A percentile compares a stretch with the other conserved stretches of the same genome.
Evolutionary conservation across 2,797 vertebrate species (phyloP).

Genomic region (Onychomys torridus): DNA sequence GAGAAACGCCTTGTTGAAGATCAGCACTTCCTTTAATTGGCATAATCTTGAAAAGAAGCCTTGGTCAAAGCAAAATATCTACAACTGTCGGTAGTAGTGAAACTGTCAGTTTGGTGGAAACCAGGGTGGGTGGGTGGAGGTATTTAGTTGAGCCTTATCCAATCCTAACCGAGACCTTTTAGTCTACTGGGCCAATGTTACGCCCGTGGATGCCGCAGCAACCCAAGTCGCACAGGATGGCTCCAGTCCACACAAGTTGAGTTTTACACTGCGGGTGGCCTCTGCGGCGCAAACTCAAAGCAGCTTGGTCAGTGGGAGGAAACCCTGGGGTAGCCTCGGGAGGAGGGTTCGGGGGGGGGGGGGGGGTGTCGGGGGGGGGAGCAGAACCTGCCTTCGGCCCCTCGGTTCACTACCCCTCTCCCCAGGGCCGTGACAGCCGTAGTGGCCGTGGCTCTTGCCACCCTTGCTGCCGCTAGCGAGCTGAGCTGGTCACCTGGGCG

Average conservation of each 20-base stretch:
- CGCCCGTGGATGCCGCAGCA: not conserved
- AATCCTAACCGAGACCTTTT: not conserved
- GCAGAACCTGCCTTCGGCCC: not conserved
- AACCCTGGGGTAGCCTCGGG: not conserved
- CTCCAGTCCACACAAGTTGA: not conserved
- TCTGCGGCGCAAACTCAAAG: not conserved
- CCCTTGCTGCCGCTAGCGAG: not conserved
- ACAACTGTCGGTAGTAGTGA: not conserved
- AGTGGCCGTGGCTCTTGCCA: not conserved
- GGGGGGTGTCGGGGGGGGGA: too few species aligned
- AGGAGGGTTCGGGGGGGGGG: not conserved
- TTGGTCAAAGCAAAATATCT: constrained; percentile 45
- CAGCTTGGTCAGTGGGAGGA: not conserved
- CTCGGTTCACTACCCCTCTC: not conserved
- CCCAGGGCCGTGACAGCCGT: not conserved
- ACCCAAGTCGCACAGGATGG: not conserved
- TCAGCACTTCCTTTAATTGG: constrained; percentile 39
- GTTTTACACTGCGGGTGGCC: not conserved
- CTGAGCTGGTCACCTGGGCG: constrained; percentile 65
- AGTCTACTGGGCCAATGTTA: not conserved
- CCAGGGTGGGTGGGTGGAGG: too few species aligned
- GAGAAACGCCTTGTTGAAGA: constrained; percentile 14
- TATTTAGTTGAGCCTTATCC: not conserved
- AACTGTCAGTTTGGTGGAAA: not conserved
- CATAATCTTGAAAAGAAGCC: constrained; percentile 26